A percentile compares a stretch with the other conserved stretches of the same genome.
Evolutionary conservation across 2,113 vertebrate species (phyloP).

Genomic region (Cottus gobio): DNA sequence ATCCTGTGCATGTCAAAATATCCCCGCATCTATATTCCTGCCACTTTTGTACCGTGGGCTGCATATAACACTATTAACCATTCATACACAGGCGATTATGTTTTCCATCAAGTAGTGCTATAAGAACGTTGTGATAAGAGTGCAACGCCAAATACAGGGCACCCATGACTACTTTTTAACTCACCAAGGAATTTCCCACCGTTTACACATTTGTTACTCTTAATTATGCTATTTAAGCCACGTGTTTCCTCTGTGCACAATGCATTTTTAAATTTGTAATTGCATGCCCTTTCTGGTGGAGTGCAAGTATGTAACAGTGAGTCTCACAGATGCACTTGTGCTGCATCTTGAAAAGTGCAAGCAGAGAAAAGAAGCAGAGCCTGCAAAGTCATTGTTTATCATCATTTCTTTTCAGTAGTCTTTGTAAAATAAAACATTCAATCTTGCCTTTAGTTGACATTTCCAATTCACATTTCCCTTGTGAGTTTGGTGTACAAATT

Average conservation of each 20-base stretch:
- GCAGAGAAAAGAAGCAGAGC: neutral
- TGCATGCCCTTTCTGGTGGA: neutral
- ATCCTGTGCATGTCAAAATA: neutral
- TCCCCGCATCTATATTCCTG: neutral
- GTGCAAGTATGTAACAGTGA: neutral
- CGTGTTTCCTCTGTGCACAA: neutral
- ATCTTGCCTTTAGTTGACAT: neutral
- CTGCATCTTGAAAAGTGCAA: neutral
- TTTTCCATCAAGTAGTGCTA: neutral
- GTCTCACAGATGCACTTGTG: neutral
- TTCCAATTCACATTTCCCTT: neutral
- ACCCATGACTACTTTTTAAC: neutral
- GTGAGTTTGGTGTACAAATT: neutral
- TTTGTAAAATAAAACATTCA: no score
- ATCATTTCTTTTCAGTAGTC: neutral
- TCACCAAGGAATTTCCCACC: neutral
- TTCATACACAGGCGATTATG: neutral
- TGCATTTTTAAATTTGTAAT: neutral
- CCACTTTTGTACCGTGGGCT: neutral
- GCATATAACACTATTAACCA: neutral
- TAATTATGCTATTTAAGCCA: neutral
- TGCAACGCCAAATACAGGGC: neutral
- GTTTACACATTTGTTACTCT: neutral
- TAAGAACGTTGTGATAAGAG: neutral
- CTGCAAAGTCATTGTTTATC: neutral